Evolutionary conservation across 2,888 invertebrate species (phyloP).

Genomic region (Apocheima hispidaria): DNA sequence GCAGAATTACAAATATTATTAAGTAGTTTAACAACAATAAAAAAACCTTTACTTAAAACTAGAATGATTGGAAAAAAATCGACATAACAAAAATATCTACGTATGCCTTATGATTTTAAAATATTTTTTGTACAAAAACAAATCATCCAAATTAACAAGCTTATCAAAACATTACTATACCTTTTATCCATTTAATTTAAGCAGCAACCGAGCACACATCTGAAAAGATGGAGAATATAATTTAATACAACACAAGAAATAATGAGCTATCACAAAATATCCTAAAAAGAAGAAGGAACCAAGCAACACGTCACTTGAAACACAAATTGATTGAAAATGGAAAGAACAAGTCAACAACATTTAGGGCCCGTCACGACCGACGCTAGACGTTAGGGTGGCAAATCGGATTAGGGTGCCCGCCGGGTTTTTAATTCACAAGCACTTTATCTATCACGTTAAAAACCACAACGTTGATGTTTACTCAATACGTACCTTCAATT

Average conservation of each 20-base stretch:
- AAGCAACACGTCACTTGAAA: conserved; percentile 56
- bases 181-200: too few relatives aligned
- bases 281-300: conserved; percentile 13
- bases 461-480: background rate
- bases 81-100: too few relatives aligned
- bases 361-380: conserved; percentile 70
- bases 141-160: background rate
- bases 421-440: conserved; percentile 70
- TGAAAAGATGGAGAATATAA: conserved; percentile 11
- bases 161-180: background rate
- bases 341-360: conserved; percentile 81
- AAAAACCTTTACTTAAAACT: too few relatives aligned
- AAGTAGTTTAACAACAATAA: too few relatives aligned
- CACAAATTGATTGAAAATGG: conserved; percentile 72
- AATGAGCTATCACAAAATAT: conserved; percentile 37
- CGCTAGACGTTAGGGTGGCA: conserved; percentile 59
- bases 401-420: conserved; percentile 71
- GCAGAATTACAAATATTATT: too few relatives aligned
- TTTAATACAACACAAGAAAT: conserved; percentile 11
- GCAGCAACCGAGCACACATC: background rate
- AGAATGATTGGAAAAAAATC: too few relatives aligned
- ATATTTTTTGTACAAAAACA: background rate
- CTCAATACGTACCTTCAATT: conserved; percentile 63
- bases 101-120: background rate
- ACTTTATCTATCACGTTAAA: conserved; percentile 12